Base-by-base conservation (phyloP, 2,888 invertebrate species). In the Ennomos quercinarius region DNA sequence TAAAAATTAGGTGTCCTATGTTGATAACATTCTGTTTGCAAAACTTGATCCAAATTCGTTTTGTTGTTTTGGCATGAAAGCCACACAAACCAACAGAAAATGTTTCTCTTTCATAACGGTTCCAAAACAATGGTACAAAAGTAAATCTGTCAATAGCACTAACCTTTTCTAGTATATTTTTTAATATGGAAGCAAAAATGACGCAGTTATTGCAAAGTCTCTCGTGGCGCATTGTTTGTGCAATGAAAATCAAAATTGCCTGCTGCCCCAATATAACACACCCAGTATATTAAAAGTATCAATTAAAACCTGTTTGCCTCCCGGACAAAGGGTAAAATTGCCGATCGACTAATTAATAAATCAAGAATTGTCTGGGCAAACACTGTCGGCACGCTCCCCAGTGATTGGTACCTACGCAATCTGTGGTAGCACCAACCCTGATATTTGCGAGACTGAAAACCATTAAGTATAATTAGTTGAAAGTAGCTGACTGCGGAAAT, bases 341-440 rank as follows among this genome's bases (percentile, higher is more conserved):
- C 72, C 76, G 75, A 79, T 74, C 72, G 64, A 64, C 79, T 84
- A 80, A 85, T 85, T 84, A 84, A 84, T 83, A 81, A 84, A 83
- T 81, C 81, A 83, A 72, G 80, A 76, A 72, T 61, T 77, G 85
- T 83, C 83, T 83, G 80, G 72, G 76, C 80, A 84, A 83, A 84
- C 79, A 81, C 61, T 64, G 52, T 43, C 43, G 38, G 43, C 48
- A 10, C 10, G 43, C 46, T 38, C 13, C 38, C 11, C 0, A 37
- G n/a, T 8, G 9, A 41, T 35, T 47, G 11, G n/a, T n/a, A n/a
- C n/a, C 0, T 34, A 10, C 8, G n/a, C 2, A 47, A 41, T 35
- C 36, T 56, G 45, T 36, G 44, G 44, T 12, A 8, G 8, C 6
- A 12, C 13, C 42, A 46, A 27, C 37, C 27, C 12, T 45, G 35